phyloP scores from a whole-genome alignment of 1,140 invertebrate species.

The Pseudomyrmex dendroicus region DNA sequence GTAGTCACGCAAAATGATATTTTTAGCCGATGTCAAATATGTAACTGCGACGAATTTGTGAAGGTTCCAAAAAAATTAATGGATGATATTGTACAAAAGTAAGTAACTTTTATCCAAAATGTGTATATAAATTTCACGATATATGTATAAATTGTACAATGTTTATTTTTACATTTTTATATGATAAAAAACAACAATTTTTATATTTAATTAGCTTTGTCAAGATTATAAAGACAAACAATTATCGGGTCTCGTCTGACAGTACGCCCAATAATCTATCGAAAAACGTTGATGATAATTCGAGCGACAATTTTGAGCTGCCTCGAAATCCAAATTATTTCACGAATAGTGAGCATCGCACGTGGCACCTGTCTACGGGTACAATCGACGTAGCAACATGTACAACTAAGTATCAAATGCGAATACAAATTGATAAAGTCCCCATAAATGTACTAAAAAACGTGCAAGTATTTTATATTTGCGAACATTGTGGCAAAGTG shows the following conservation, averaged over 20 bases:
- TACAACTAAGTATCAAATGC: slow-evolving; percentile 80
- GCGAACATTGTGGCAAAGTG: slow-evolving; percentile 88
- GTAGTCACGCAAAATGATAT: slow-evolving; percentile 87
- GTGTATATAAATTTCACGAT: background rate
- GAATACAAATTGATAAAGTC: slow-evolving; percentile 85
- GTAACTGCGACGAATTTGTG: slow-evolving; percentile 87
- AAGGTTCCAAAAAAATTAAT: slow-evolving; percentile 84
- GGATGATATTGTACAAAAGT: slow-evolving; percentile 78
- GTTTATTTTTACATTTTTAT: background rate
- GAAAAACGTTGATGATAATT: background rate
- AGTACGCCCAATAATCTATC: background rate
- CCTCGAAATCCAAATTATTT: background rate
- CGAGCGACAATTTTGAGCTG: slow-evolving; percentile 16
- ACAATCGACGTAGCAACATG: slow-evolving; percentile 79
- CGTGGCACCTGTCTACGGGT: slow-evolving; percentile 75
- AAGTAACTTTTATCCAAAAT: slow-evolving; percentile 16
- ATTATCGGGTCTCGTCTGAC: slow-evolving; percentile 36
- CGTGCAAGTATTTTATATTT: slow-evolving; percentile 87
- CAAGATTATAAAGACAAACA: slow-evolving; percentile 44
- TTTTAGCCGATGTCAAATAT: slow-evolving; percentile 89
- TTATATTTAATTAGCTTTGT: slow-evolving; percentile 53
- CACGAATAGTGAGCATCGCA: slow-evolving; percentile 66
- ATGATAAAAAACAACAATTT: slow-evolving; percentile 18
- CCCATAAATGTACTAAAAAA: slow-evolving; percentile 83
- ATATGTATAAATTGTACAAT: background rate